Evolutionary conservation across 2,888 invertebrate genomes (phyloP).

Genomic region (Leucophenga montana): DNA sequence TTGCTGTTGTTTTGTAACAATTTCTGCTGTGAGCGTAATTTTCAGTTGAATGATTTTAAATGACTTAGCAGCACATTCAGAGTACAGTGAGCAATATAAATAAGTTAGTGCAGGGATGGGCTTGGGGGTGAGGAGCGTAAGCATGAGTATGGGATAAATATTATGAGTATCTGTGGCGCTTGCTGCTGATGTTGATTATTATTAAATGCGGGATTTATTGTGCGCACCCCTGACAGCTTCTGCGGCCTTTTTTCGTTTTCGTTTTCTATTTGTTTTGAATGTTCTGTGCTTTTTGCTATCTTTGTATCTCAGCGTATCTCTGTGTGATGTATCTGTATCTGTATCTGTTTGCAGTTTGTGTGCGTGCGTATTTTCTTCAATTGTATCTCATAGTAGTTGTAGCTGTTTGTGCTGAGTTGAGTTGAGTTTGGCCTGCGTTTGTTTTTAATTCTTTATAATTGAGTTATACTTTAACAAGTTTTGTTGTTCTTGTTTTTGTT

Average conservation of each 20-base stretch:
- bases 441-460: constrained; percentile 67
- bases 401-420: constrained; percentile 22
- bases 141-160: too few relatives aligned
- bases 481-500: constrained; percentile 57
- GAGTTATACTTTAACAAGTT: constrained; percentile 66
- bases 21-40: too few relatives aligned
- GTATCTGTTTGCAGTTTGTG: background rate
- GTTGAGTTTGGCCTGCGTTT: constrained; percentile 51
- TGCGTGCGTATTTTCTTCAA: constrained; percentile 50
- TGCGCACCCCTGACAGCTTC: background rate
- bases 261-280: too few relatives aligned
- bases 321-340: background rate
- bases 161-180: background rate
- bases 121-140: too few relatives aligned
- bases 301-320: background rate
- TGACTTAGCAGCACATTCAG: too few relatives aligned
- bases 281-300: too few relatives aligned
- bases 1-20: too few relatives aligned
- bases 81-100: too few relatives aligned
- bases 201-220: constrained; percentile 12
- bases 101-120: too few relatives aligned
- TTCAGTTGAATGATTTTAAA: too few relatives aligned
- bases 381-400: constrained; percentile 51
- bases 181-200: constrained; percentile 26
- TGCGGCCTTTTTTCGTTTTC: too few relatives aligned